Conservation (phyloP, 2,888 invertebrate genomes). For the Malachius bipustulatus region DNA sequence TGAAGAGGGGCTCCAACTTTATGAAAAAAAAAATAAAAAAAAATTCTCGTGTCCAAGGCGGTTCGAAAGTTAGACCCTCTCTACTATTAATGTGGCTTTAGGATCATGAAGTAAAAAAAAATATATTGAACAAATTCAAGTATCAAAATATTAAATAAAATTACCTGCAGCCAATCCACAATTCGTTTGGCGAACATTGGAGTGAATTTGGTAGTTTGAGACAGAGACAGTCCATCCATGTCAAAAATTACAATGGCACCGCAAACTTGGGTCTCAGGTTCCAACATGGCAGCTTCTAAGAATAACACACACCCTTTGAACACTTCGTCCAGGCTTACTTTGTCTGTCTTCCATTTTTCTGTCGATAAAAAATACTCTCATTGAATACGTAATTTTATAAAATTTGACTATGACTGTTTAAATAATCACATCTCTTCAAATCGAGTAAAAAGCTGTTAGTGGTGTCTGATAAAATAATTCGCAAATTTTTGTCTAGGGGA, state of each 20-base stretch:
- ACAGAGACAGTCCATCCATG: constrained; percentile 70
- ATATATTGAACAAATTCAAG: too few relatives aligned
- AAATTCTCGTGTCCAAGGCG: too few relatives aligned
- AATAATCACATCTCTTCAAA: too few relatives aligned
- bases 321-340: constrained; percentile 66
- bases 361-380: constrained; percentile 17
- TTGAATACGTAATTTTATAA: neutral
- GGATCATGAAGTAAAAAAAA: too few relatives aligned
- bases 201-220: constrained; percentile 77
- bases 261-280: constrained; percentile 62
- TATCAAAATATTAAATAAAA: too few relatives aligned
- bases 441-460: neutral
- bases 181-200: constrained; percentile 75
- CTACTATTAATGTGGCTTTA: too few relatives aligned
- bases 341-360: constrained; percentile 77
- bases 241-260: constrained; percentile 75
- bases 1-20: too few relatives aligned
- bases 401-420: neutral
- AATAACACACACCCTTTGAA: constrained; percentile 73
- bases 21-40: too few relatives aligned
- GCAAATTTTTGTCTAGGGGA: too few relatives aligned
- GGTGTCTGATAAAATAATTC: too few relatives aligned
- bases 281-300: constrained; percentile 71
- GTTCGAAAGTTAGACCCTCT: too few relatives aligned
- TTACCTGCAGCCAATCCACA: constrained; percentile 69